Base-by-base conservation (phyloP, 2,888 invertebrate species). In the Glomeris marginata region DNA sequence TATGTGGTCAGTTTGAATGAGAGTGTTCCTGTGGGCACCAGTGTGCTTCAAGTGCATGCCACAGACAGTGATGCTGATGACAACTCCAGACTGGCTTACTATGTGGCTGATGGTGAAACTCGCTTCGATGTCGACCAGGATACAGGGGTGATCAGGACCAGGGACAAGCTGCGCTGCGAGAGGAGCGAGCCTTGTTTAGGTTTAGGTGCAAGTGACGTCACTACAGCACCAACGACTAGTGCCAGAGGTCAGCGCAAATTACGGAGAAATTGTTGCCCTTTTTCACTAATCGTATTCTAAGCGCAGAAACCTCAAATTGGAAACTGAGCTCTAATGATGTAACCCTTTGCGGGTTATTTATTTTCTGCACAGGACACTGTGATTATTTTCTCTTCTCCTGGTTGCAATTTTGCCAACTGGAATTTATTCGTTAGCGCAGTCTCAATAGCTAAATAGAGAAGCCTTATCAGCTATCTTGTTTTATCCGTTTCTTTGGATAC, bases 121-220 rank as follows among this genome's bases (percentile, higher is more conserved):
- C 90, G 91, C 66, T 95, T 95, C 65, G 78, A 80, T 0, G 86
- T 95, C 11, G 90, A 94, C 68, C 82, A 88, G 1, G 85, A 88
- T 67, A 87, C 85, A 1, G 95, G 95, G 33, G 78, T 81, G 3
- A 86, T 95, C 58, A 80, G 81, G 22, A 90, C 87, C 0, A 79
- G 81, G 0, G 84, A 85, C 64, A 67, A 86, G 35, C 80, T 79
- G 57, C 86, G 87, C 63, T 87, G 87, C 0, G 28, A 28, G 28
- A 28, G 28, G 28, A 28, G 28, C 28, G 28, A 28, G 28, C 28
- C 28, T 28, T 40, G 51, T 20, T 41, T 57, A 15, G 50, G 52
- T 36, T 55, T 51, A 41, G 15, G 35, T n/a, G 22, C 36, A n/a
- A 46, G 20, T 10, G 35, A 15, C n/a, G 34, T 21, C 35, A 46